Conservation (phyloP, 2,888 invertebrate species). For the Tiliacea aurago region DNA sequence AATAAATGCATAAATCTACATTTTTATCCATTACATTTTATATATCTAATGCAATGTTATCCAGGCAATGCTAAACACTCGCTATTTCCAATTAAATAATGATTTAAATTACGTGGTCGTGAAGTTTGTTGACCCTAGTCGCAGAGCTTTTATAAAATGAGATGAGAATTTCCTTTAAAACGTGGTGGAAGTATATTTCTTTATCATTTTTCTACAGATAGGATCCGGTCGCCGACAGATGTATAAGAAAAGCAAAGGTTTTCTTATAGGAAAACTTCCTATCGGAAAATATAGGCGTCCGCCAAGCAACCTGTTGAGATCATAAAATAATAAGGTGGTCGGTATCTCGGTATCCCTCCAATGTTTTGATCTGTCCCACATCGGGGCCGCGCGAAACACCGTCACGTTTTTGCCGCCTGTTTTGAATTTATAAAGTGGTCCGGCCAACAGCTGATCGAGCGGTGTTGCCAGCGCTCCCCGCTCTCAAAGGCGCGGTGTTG, state of each 20-base stretch:
- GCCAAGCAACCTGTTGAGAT: constrained; percentile 65
- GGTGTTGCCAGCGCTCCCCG: constrained; percentile 77
- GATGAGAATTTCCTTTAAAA: neutral
- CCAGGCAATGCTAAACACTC: constrained; percentile 58
- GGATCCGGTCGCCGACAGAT: constrained; percentile 3
- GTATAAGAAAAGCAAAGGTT: constrained; percentile 38
- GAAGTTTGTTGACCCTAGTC: constrained; percentile 43
- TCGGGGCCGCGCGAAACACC: constrained; percentile 70
- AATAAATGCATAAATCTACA: constrained; percentile 65
- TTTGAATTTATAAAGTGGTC: constrained; percentile 85
- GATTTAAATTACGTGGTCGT: constrained; percentile 41
- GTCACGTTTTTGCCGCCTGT: constrained; percentile 85
- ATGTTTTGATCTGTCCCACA: constrained; percentile 74
- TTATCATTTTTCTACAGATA: constrained; percentile 25
- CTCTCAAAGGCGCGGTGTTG: constrained; percentile 77
- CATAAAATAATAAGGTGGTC: constrained; percentile 63
- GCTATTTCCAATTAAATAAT: constrained; percentile 57
- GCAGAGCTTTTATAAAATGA: constrained; percentile 24
- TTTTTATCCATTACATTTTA: constrained; percentile 59
- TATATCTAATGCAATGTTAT: constrained; percentile 53
- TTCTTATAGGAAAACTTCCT: constrained; percentile 41
- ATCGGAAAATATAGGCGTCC: constrained; percentile 46
- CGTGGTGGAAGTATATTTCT: constrained; percentile 14
- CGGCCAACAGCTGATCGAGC: constrained; percentile 87
- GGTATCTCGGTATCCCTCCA: constrained; percentile 65